Evolutionary conservation across 1,140 invertebrate species (phyloP), one percentile per base, ranked within the genome.

Genomic region (Zaprionus taronus): DNA sequence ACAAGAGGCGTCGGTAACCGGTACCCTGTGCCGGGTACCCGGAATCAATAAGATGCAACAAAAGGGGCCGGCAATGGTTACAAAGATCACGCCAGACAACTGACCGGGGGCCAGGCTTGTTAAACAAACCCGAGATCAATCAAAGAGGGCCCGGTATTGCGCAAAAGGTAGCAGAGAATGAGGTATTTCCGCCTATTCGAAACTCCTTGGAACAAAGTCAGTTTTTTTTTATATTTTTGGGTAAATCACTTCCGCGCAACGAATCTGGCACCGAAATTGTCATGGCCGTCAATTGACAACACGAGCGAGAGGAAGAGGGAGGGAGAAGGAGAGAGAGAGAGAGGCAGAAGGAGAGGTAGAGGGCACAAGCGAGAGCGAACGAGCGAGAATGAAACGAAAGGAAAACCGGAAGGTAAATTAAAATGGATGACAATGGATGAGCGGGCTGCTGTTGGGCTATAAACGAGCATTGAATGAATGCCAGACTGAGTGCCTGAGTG

Each of bases 331-430:
- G 14, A 24, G 61, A 38, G 53, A 53, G 20, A 22, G 12, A 12
- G 26, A 68, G 31, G 38, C 47, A n/a, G 15, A 7, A 11, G 26
- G 26, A n/a, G 41, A 53, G 64, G 36, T 65, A 51, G 53, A 5
- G 62, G 14, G 53, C 24, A 26, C 5, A 26, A 57, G 22, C 22
- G 63, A 44, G 53, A 53, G 53, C 0, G 53, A 34, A 53, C 44
- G 44, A 65, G 62, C 70, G 61, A 53, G 68, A 81, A 74, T 62
- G 28, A 79, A 76, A 57, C 53, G 80, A 73, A 74, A 77, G 77
- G 66, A 78, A 77, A 90, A 84, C 84, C 84, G 84, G 84, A 87
- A 87, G 85, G 81, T 90, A 90, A 90, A 90, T 90, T 90, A 90
- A 90, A 85, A 90, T 90, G 85, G 85, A 90, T 90, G 85, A 90